phyloP scores from a whole-genome alignment of 2,797 vertebrate genomes.

The Sebastes vulpes region DNA sequence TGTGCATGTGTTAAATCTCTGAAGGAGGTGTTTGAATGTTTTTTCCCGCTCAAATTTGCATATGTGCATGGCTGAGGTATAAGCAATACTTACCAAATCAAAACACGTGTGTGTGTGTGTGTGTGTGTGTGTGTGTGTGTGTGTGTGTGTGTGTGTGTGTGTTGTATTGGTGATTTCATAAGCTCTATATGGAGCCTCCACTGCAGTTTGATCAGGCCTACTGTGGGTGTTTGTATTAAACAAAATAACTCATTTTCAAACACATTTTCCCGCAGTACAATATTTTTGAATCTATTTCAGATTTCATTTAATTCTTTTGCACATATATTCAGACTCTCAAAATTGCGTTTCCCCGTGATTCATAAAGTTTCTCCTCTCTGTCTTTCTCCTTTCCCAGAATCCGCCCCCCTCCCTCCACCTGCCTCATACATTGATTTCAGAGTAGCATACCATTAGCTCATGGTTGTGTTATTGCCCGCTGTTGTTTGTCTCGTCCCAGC shows the following conservation, averaged over 20 bases:
- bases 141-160: neutral
- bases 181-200: neutral
- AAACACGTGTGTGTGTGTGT: neutral
- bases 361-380: constrained; percentile 17
- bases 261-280: constrained; percentile 18
- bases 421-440: constrained; percentile 52
- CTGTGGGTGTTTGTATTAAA: constrained; percentile 23
- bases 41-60: neutral
- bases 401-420: neutral
- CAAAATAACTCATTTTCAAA: constrained; percentile 8
- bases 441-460: constrained; percentile 89
- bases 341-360: constrained; percentile 40
- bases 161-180: neutral
- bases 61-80: neutral
- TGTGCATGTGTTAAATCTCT: neutral
- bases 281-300: constrained; percentile 39
- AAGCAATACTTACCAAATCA: neutral
- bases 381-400: constrained; percentile 5
- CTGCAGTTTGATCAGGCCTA: neutral
- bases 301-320: constrained; percentile 29
- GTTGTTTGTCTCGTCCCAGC: constrained; percentile 85
- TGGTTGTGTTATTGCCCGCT: constrained; percentile 84
- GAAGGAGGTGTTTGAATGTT: neutral
- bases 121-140: neutral
- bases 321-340: constrained; percentile 16